Evolutionary conservation across 1,140 invertebrate genomes (phyloP), one percentile per base, ranked within the genome.

Genomic region (Charaxes varanes): DNA sequence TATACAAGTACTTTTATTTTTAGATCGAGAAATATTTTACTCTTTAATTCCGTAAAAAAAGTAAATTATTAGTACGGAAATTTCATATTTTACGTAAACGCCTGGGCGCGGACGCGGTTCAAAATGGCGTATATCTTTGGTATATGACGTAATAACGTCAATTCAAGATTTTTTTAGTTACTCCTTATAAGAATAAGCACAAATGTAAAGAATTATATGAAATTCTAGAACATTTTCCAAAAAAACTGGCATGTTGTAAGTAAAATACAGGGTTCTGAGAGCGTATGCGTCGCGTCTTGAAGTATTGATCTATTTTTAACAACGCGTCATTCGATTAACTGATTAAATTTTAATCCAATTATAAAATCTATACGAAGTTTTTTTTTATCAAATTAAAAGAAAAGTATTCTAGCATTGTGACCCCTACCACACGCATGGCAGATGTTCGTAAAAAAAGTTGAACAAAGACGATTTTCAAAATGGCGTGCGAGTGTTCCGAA

Each of bases 391-490:
- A n/a, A 23, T 14, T 19, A 33, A 32, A 33, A 19, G 7, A 12
- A 1, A 2, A 13, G 6, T 13, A 16, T 4, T 6, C 4, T 4
- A 8, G 17, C 21, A 7, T 7, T 22, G 21, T 7, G 2, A 8
- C 1, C 8, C 8, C n/a, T 3, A 0, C 22, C 23, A 35, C 17
- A 40, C 17, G 35, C 34, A 31, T 38, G 41, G 33, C 46, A 59
- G 47, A 59, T 59, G 55, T 59, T 41, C 27, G 28, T 19, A 26
- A 34, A 49, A 53, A 49, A 43, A 54, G 43, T 30, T 34, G 31
- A 53, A 53, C 50, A 53, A 63, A 48, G 48, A 49, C 16, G 28
- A 44, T 50, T 55, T 54, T 52, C 37, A 54, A 62, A 53, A 58
- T 53, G 49, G 54, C 50, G 44, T 54, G 38, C 42, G 31, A 49